Evolutionary conservation across 1,140 invertebrate genomes (phyloP), one percentile per base, ranked within the genome.

Genomic region (Papilio aristodemus): DNA sequence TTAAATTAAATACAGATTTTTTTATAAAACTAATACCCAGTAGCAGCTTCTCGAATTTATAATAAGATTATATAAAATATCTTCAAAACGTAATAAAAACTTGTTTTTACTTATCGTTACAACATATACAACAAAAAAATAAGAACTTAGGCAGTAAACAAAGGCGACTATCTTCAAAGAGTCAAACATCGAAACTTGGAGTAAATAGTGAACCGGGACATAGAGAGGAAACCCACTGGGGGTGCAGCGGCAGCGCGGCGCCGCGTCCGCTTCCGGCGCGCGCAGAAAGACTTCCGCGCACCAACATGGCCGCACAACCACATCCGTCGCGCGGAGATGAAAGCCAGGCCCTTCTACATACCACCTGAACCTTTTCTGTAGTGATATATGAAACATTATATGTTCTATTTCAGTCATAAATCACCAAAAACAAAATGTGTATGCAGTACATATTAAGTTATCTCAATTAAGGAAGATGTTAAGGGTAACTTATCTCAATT

Each of bases 211-310:
- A 59, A 1, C 14, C 27, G 57, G 14, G 14, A 4, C 57, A 14
- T 7, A 9, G 27, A 32, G 19, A 22, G 46, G 46, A 59, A 36
- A 4, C 13, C 8, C 27, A 13, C 9, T 11, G 27, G 59, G n/a
- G 57, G 36, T 62, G 36, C 59, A 37, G 32, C 59, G 43, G 43
- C 11, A 50, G 13, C 8, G 36, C 14, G 36, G 36, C n/a, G 57
- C 38, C 27, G 38, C 59, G 19, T 62, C 59, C 59, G n/a, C 14
- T 4, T 62, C 59, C 59, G 59, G 36, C 10, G 36, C 59, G 14
- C 58, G 7, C 59, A 62, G 14, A 60, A 62, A 62, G 59, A 62
- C 17, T 37, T 62, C 59, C 59, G 27, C n/a, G n/a, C 36, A 8
- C 14, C 59, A 62, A 17, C 14, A 62, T 22, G 1, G 27, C 59